phyloP scores from a whole-genome alignment of 2,797 vertebrate genomes.

The Danio jaintianensis region DNA sequence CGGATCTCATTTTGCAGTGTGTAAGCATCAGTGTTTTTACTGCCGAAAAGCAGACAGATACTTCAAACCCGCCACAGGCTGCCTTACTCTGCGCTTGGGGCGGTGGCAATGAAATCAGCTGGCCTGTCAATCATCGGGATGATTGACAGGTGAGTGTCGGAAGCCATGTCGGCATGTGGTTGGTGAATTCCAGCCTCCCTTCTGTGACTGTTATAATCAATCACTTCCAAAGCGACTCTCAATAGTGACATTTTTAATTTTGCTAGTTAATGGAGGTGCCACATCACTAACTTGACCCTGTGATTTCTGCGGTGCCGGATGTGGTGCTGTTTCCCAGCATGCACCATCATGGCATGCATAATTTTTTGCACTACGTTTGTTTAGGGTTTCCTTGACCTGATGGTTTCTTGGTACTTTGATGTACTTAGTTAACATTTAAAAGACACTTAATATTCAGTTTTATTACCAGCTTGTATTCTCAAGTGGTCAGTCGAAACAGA shows the following conservation, averaged over 20 bases:
- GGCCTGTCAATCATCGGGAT: conserved; percentile 55
- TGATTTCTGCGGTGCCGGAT: conserved; percentile 1
- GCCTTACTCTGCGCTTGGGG: conserved; percentile 53
- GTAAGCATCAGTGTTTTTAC: conserved; percentile 46
- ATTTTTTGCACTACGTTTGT: too few relatives aligned
- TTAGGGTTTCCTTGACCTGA: too few relatives aligned
- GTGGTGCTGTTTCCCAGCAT: background rate
- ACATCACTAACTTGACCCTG: background rate
- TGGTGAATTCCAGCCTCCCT: conserved; percentile 45
- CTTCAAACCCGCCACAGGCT: conserved; percentile 59
- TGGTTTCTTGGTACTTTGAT: too few relatives aligned
- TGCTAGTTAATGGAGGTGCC: conserved; percentile 1
- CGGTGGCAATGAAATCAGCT: conserved; percentile 42
- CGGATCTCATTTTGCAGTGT: conserved; percentile 54
- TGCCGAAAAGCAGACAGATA: conserved; percentile 56
- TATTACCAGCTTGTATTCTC: too few relatives aligned
- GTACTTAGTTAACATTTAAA: too few relatives aligned
- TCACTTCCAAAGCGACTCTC: background rate
- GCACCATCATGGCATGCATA: background rate
- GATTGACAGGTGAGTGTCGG: conserved; percentile 60
- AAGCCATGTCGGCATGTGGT: conserved; percentile 50
- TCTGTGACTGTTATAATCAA: conserved; percentile 30
- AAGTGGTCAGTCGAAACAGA: too few relatives aligned
- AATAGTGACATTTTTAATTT: background rate
- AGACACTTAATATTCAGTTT: too few relatives aligned